phyloP scores from a whole-genome alignment of 2,888 invertebrate species.

The Lumbricus terrestris region DNA sequence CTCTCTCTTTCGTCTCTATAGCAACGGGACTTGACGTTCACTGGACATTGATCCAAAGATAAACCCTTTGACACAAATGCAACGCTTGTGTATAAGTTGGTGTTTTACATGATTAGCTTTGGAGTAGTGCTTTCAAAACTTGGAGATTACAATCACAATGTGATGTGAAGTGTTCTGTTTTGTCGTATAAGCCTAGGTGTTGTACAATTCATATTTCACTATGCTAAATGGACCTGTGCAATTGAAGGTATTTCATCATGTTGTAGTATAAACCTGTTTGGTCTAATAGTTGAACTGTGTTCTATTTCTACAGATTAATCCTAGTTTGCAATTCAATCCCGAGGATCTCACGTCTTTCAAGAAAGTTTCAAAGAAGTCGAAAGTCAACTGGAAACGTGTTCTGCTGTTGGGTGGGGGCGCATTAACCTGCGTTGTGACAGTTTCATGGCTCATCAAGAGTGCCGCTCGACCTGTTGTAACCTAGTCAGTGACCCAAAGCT shows the following conservation, averaged over 20 bases:
- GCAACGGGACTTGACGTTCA: too few species aligned
- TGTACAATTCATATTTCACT: too few species aligned
- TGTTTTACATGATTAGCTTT: too few species aligned
- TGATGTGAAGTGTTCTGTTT: too few species aligned
- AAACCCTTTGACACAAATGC: too few species aligned
- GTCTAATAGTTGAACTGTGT: neutral
- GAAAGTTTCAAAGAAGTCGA: neutral
- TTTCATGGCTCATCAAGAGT: neutral
- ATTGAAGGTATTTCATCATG: neutral
- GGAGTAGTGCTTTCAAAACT: too few species aligned
- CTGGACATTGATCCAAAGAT: too few species aligned
- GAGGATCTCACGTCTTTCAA: neutral
- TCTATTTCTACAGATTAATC: neutral
- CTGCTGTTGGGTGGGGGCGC: neutral
- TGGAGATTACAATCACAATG: too few species aligned
- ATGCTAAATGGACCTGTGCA: neutral
- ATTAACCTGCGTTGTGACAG: neutral
- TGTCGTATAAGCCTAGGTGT: too few species aligned
- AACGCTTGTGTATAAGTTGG: too few species aligned
- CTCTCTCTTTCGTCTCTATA: too few species aligned
- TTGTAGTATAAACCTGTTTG: too few species aligned
- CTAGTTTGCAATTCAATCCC: neutral
- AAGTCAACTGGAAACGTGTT: constrained; percentile 3
- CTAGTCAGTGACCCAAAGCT: neutral
- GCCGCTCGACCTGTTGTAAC: neutral